These are phyloP conservation scores for Lamproptera curius DNA, from an alignment of 2,888 invertebrate genomes.

Conservation along the genomic window DNA sequence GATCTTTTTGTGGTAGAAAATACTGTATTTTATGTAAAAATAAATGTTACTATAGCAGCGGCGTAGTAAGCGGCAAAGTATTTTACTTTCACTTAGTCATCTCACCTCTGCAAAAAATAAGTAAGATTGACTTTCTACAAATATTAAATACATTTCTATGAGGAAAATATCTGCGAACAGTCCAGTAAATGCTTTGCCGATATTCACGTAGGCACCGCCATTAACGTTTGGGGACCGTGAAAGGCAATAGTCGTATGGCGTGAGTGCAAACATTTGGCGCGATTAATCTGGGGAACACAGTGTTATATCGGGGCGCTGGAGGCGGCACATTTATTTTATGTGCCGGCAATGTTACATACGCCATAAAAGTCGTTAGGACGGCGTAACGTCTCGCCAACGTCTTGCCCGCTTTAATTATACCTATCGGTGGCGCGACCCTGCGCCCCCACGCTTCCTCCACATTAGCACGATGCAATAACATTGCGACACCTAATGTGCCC, in stretches of 20 bases:
- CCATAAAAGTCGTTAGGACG: slow-evolving; percentile 77
- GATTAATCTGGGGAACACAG: slow-evolving; percentile 68
- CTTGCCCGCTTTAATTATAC: slow-evolving; percentile 75
- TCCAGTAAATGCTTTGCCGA: not conserved
- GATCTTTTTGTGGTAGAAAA: too few relatives aligned
- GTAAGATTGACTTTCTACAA: too few relatives aligned
- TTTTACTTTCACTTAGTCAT: too few relatives aligned
- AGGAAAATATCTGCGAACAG: not conserved
- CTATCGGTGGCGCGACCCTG: slow-evolving; percentile 42
- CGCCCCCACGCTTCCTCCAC: slow-evolving; percentile 39
- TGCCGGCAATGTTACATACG: slow-evolving; percentile 76
- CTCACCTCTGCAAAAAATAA: too few relatives aligned
- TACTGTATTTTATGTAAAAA: too few relatives aligned
- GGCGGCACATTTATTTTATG: slow-evolving; percentile 77
- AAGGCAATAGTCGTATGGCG: slow-evolving; percentile 57
- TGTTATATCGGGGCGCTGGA: slow-evolving; percentile 63
- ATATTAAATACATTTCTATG: too few relatives aligned
- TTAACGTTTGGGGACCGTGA: slow-evolving; percentile 43
- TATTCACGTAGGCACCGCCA: not conserved
- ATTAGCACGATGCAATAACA: slow-evolving; percentile 68
- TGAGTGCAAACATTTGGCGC: slow-evolving; percentile 70
- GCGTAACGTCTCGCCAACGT: slow-evolving; percentile 75
- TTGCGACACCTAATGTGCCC: slow-evolving; percentile 54
- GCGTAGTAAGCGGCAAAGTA: too few relatives aligned
- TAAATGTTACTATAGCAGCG: too few relatives aligned